A percentile compares a stretch with the other conserved stretches of the same genome.
Evolutionary conservation across 2,113 vertebrate genomes (phyloP).

Genomic region (Abramis brama): DNA sequence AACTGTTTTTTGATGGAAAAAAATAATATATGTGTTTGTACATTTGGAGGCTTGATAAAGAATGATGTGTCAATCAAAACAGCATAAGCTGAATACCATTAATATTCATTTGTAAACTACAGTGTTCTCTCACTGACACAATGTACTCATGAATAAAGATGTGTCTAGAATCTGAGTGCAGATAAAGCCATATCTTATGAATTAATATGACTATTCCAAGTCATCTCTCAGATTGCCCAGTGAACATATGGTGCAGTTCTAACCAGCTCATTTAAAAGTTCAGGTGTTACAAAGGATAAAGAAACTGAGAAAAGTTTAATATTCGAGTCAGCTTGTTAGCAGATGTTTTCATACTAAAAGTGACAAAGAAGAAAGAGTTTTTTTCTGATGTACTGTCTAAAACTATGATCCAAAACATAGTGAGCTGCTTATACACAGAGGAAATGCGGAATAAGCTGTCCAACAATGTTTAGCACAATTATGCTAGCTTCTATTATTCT

Average conservation of each 20-base stretch:
- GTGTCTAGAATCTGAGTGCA: not conserved
- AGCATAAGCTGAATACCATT: not conserved
- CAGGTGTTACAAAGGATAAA: conserved; percentile 14
- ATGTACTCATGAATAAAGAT: conserved; percentile 19
- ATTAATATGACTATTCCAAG: conserved; percentile 15
- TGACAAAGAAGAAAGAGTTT: not conserved
- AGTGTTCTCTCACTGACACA: not conserved
- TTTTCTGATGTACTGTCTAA: not conserved
- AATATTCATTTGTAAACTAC: conserved; percentile 1
- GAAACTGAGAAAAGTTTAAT: conserved; percentile 2
- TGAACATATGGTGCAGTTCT: conserved; percentile 7
- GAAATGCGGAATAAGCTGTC: not conserved
- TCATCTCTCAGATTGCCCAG: conserved; percentile 7
- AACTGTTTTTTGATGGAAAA: not conserved
- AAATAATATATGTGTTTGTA: too few species aligned
- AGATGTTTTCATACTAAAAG: not conserved
- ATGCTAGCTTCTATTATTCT: not conserved
- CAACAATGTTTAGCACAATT: not conserved
- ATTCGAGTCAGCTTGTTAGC: not conserved
- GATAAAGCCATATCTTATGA: conserved; percentile 11
- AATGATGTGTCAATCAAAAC: not conserved
- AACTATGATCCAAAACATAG: not conserved
- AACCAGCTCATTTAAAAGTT: conserved; percentile 14
- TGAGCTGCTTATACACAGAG: not conserved
- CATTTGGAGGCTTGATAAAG: not conserved